Base-by-base conservation (phyloP, 2,888 invertebrate genomes). In the Helleia helle region DNA sequence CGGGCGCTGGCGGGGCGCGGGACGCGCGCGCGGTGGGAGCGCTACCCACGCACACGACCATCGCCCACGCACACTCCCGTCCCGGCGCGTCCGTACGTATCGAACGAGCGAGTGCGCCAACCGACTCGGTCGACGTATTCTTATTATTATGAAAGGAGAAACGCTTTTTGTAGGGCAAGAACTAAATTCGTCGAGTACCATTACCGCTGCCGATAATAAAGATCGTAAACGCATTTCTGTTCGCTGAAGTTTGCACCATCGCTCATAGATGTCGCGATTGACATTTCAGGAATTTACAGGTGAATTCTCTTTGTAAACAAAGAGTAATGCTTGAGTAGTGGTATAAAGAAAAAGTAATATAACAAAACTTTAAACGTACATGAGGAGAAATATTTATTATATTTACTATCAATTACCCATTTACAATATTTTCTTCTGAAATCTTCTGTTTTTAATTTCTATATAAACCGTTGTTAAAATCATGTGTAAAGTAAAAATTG, bases 61-160 rank as follows among this genome's bases (percentile, higher is more conserved):
- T 58, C 65, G 55, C 70, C 58, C 61, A 51, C 69, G 55, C 71
- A 68, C 76, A 68, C 65, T 43, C 28, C n/a, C 54, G 24, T 48
- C 24, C 48, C 65, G 62, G 59, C 65, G 41, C 60, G 71, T 74
- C 63, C 66, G 70, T 71, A 71, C 72, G 59, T 76, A 77, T 74
- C 76, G 73, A 77, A 68, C 79, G 71, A 76, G 68, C 74, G 71
- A 76, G 68, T 73, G 71, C 76, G 76, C 74, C 73, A 71, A 65
- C 71, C 75, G 79, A 81, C 81, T 80, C 81, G 75, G 81, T 83
- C 81, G 74, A 71, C 86, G 86, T 87, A 88, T 88, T 87, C 87
- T 87, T 83, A 87, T 87, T 86, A 84, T 83, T 77, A 83, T 74
- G 83, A 84, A 81, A 84, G 81, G 80, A 84, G 83, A 84, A 84